phyloP scores from a whole-genome alignment of 1,140 invertebrate genomes.

The Pomacea maculata region DNA sequence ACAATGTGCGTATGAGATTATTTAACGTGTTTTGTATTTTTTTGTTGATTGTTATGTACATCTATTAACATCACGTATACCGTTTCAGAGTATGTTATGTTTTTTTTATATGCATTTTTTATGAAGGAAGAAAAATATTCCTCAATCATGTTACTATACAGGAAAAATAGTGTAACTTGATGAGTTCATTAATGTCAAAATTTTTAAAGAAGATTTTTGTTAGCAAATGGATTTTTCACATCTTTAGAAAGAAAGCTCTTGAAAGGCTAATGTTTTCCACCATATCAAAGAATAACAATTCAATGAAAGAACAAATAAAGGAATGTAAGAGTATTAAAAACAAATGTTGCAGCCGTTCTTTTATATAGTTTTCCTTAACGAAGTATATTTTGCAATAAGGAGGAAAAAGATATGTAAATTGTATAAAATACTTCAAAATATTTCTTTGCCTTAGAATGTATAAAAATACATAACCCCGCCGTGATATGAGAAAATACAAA shows the following conservation, averaged over 20 bases:
- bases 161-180: too few relatives aligned
- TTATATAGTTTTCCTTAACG: background rate
- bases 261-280: background rate
- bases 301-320: background rate
- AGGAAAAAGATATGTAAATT: background rate
- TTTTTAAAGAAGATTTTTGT: too few relatives aligned
- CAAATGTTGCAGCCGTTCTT: background rate
- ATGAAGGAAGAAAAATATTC: too few relatives aligned
- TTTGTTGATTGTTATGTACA: background rate
- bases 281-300: background rate
- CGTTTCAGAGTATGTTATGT: background rate
- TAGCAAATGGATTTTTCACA: background rate
- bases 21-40: background rate
- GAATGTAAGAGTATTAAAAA: background rate
- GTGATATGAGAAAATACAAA: background rate
- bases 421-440: slow-evolving; percentile 1
- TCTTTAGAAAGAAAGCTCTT: background rate
- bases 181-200: too few relatives aligned
- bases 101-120: background rate
- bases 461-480: background rate
- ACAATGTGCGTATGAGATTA: background rate
- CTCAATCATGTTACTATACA: too few relatives aligned
- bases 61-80: background rate
- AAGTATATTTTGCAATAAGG: background rate
- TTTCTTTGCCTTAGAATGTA: slow-evolving; percentile 1